Base-by-base conservation (phyloP, 2,113 vertebrate species). In the Platichthys stellatus region DNA sequence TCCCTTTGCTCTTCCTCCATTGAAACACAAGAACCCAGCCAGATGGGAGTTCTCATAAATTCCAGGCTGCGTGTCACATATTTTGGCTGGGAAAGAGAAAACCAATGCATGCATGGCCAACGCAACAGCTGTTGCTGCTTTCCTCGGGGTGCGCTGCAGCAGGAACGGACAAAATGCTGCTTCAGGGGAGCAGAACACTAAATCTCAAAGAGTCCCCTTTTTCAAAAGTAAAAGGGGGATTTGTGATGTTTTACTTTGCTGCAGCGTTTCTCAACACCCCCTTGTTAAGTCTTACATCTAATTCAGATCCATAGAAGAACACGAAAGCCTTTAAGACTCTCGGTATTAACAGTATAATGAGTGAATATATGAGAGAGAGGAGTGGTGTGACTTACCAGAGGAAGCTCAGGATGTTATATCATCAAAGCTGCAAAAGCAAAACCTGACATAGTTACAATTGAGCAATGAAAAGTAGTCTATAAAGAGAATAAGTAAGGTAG, bases 21-120 rank as follows among this genome's bases (percentile, higher is more conserved):
- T 79, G 78, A 83, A 82, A 91, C 86, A 58, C 66, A 63, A 70
- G 67, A 78, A 70, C 54, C 74, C 49, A 70, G 73, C 69, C 80
- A 82, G 84, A 88, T 88, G 77, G 75, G 69, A 62, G 43, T 65
- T 76, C 81, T 91, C 69, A 81, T 86, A 81, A 76, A 85, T 87
- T 83, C 86, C 79, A 81, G 40, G 65, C 77, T 74, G 62, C 64
- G 28, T 86, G 82, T 88, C 76, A 79, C 78, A 79, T 75, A 74
- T 87, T 84, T 74, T 79, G 74, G 65, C 70, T 61, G 20, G 15
- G 66, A 71, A 77, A 69, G 72, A 67, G 35, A 80, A 86, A 87
- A 86, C 23, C 2, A 63, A 73, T 40, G 72, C 76, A 69, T 68
- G 81, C 57, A 60, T 61, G 57, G 69, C 69, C 59, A 51, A 45